Base-by-base conservation (phyloP, 2,888 invertebrate species). In the Caenorhabditis sp. region DNA sequence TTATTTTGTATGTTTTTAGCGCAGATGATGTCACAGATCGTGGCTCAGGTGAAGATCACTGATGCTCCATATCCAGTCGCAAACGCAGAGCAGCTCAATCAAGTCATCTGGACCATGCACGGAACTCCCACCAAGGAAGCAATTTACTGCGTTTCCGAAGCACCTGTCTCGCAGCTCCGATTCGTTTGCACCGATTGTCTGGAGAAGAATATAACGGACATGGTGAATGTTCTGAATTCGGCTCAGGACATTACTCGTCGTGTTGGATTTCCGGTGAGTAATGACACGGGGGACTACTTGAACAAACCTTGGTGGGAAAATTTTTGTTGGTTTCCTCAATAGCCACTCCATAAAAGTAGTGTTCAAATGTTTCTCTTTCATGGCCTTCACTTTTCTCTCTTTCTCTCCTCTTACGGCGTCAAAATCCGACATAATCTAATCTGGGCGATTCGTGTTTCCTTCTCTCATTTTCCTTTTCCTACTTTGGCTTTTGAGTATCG, bases 151-250 rank as follows among this genome's bases (percentile, higher is more conserved):
- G 86, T 85, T 65, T 85, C 85, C 50, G 84, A 85, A 55, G 77
- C 84, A n/a, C 91, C 90, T 32, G 91, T 91, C 55, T 87, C 86
- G 24, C 91, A 91, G 68, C 86, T 91, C 28, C 87, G 91, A 37
- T 91, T 91, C 68, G 86, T 90, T 8, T 91, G 91, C 79, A 85
- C 87, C 53, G 91, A 91, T 72, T 91, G 91, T 65, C 62, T 83
- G 22, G 88, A 90, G 76, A 88, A 86, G 67, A 91, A 91, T 80
- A 89, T 91, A 71, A 91, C 91, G 20, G 91, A 91, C 77, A 90
- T 91, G 85, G 87, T 89, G 22, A 83, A 89, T 65, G 86, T 89
- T 2, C 87, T 91, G 50, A 91, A 89, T 68, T 85, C 88, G 15
- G 91, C 91, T 50, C 89, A 89, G 51, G 91, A 91, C 76, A 78